Conservation (phyloP, 2,113 vertebrate genomes). For the Epinephelus cyanopodus region DNA sequence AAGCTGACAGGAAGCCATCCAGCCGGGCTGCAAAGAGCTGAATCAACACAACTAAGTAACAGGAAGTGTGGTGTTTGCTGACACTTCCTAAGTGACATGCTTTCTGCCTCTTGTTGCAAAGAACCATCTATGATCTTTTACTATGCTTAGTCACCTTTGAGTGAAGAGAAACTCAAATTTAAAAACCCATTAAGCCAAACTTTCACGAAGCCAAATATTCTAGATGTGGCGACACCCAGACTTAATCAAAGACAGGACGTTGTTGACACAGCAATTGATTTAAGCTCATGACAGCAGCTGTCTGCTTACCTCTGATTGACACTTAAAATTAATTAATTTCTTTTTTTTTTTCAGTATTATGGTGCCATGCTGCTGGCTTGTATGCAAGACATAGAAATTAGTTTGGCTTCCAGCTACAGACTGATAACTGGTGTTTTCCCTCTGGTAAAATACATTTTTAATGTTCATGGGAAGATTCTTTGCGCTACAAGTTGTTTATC, state of each 20-base stretch:
- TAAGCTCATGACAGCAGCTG: slow-evolving; percentile 26
- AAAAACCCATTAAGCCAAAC: slow-evolving; percentile 20
- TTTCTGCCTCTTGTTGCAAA: background rate
- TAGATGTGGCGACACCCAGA: slow-evolving; percentile 19
- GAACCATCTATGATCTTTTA: background rate
- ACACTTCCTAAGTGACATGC: background rate
- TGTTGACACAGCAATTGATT: slow-evolving; percentile 13
- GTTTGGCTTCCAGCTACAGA: slow-evolving; percentile 32
- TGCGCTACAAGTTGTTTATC: slow-evolving; percentile 23
- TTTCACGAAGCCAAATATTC: slow-evolving; percentile 8
- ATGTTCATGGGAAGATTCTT: slow-evolving; percentile 33
- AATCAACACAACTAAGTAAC: background rate
- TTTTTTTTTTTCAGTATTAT: background rate
- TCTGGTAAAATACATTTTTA: slow-evolving; percentile 34
- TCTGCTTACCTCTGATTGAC: slow-evolving; percentile 38
- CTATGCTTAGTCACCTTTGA: background rate
- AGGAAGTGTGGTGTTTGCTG: background rate
- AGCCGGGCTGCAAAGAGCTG: slow-evolving; percentile 11
- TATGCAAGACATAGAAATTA: slow-evolving; percentile 1
- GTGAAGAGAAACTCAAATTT: slow-evolving; percentile 1
- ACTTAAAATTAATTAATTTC: slow-evolving; percentile 36
- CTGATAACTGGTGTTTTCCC: slow-evolving; percentile 30
- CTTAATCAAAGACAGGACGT: slow-evolving; percentile 32
- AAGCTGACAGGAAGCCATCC: slow-evolving; percentile 7
- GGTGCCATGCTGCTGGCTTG: slow-evolving; percentile 13